Evolutionary conservation across 2,888 invertebrate genomes (phyloP).

Genomic region (Drosophila histrio): DNA sequence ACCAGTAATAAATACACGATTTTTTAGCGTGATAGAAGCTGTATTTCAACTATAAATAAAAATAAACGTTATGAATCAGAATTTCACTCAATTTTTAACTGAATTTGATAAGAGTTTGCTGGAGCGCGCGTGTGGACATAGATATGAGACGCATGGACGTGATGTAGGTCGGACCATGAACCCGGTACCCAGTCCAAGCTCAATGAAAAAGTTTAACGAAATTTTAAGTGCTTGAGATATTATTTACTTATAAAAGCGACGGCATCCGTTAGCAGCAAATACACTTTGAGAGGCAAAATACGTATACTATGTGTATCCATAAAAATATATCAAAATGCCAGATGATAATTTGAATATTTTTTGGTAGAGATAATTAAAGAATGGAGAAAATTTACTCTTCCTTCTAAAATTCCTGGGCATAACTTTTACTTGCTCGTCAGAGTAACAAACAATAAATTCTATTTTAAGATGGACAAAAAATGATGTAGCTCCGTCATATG

Average conservation of each 20-base stretch:
- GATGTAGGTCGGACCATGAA: slow-evolving; percentile 57
- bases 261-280: slow-evolving; percentile 9
- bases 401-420: slow-evolving; percentile 21
- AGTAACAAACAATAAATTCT: slow-evolving; percentile 24
- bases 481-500: neutral
- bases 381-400: neutral
- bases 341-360: slow-evolving; percentile 2
- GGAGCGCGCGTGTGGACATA: neutral
- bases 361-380: neutral
- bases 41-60: slow-evolving; percentile 35
- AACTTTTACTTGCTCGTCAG: slow-evolving; percentile 23
- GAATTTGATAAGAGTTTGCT: slow-evolving; percentile 47
- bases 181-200: slow-evolving; percentile 2
- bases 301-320: neutral
- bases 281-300: neutral
- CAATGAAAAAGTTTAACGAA: slow-evolving; percentile 57
- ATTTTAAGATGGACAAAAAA: slow-evolving; percentile 33
- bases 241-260: slow-evolving; percentile 8
- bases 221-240: slow-evolving; percentile 9
- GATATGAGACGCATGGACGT: slow-evolving; percentile 27
- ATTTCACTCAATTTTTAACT: slow-evolving; percentile 17
- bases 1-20: slow-evolving; percentile 49
- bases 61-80: slow-evolving; percentile 40
- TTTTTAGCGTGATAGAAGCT: slow-evolving; percentile 56
- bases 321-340: slow-evolving; percentile 9